These are phyloP conservation scores for Mohoua ochrocephala DNA, from an alignment of 2,113 vertebrate species.

Conservation along the genomic window DNA sequence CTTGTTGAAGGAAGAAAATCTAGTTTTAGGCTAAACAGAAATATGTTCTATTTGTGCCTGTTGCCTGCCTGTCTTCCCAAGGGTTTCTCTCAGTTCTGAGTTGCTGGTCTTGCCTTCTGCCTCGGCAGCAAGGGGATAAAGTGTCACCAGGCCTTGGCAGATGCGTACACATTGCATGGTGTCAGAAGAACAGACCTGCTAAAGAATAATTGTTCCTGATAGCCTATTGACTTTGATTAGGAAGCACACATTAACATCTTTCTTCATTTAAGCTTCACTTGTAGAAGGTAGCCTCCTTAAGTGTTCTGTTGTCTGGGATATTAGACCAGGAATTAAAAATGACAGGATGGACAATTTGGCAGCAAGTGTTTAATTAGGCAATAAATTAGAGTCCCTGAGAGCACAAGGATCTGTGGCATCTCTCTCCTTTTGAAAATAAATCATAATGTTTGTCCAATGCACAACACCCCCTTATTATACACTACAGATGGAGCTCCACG, in stretches of 20 bases:
- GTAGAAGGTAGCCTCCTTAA: not conserved
- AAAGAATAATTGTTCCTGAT: conserved; percentile 7
- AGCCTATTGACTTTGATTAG: conserved; percentile 40
- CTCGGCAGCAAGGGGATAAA: not conserved
- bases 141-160: not conserved
- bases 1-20: not conserved
- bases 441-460: not conserved
- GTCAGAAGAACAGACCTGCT: not conserved
- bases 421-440: conserved; percentile 30
- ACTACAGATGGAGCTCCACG: not conserved
- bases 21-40: not conserved
- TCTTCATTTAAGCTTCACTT: conserved; percentile 25
- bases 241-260: not conserved
- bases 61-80: not conserved
- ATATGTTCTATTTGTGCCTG: not conserved
- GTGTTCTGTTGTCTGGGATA: conserved; percentile 38
- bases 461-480: not conserved
- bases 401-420: not conserved
- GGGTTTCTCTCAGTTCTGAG: not conserved
- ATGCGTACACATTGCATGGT: not conserved
- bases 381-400: conserved; percentile 54
- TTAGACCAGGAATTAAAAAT: conserved; percentile 58
- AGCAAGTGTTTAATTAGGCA: conserved; percentile 53
- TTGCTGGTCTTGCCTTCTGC: not conserved
- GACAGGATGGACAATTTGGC: conserved; percentile 55